phyloP scores from a whole-genome alignment of 2,797 vertebrate species.

The Triplophysa bombifrons region DNA sequence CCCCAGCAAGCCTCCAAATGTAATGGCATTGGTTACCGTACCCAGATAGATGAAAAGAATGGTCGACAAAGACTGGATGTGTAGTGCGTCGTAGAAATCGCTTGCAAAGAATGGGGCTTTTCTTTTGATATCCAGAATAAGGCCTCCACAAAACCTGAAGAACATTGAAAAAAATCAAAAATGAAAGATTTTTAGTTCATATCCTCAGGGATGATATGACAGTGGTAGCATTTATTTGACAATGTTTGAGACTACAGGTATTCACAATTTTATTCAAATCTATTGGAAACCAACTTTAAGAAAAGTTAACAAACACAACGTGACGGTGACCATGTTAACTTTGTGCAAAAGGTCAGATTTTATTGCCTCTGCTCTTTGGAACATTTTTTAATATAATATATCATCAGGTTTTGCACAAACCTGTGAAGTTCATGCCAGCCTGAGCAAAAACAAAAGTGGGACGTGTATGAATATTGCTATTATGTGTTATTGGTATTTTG shows the following conservation, averaged over 20 bases:
- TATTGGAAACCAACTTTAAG: neutral
- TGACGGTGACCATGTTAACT: neutral
- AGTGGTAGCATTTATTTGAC: too few relatives aligned
- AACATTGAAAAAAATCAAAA: slow-evolving; percentile 29
- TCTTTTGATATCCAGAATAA: slow-evolving; percentile 94
- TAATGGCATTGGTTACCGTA: slow-evolving; percentile 98
- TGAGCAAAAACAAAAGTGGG: neutral
- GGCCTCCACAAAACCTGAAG: slow-evolving; percentile 91
- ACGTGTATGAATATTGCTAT: neutral
- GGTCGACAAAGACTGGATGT: slow-evolving; percentile 94
- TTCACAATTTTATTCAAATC: neutral
- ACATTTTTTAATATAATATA: neutral
- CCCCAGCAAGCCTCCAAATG: slow-evolving; percentile 94
- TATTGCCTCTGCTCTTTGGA: neutral
- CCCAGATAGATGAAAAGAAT: slow-evolving; percentile 97
- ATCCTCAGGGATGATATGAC: too few relatives aligned
- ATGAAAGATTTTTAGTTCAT: neutral
- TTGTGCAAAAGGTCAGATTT: neutral
- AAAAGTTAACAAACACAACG: neutral
- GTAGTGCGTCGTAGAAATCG: slow-evolving; percentile 92
- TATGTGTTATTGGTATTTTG: neutral
- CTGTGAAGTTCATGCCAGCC: neutral
- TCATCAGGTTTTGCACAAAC: neutral
- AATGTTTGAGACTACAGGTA: too few relatives aligned
- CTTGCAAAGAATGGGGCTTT: slow-evolving; percentile 93